Base-by-base conservation (phyloP, 2,113 vertebrate genomes). In the Eretmochelys imbricata region DNA sequence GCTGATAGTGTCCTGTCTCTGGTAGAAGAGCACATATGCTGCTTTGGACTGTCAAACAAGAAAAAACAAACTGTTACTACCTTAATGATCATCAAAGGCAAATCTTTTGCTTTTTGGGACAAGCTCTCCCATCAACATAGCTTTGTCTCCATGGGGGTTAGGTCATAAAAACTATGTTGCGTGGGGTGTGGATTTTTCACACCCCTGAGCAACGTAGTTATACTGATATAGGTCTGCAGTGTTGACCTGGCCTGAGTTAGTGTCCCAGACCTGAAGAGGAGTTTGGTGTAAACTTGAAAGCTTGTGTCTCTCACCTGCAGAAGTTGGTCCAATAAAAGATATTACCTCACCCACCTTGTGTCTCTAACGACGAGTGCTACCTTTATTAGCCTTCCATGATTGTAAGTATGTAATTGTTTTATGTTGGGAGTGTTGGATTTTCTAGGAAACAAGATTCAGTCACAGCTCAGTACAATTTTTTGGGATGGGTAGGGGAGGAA, bases 1-100 rank as follows among this genome's bases (percentile, higher is more conserved):
- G 96, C 99, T 99, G 94, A 99, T 98, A 0, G 99, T 99, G 97
- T 99, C 99, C 96, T 99, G 98, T 42, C 99, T 99, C 98, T 99
- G 99, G 98, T 99, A 99, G 98, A 99, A 99, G 79, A 99, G 98
- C 89, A 99, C 99, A 48, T 99, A 99, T 0, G 99, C 99, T 55
- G 99, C 99, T 98, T 99, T 99, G 97, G 99, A 99, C 99, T 99
- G 97, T 55, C 80, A 82, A 93, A 97, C 35, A 95, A 80, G n/a
- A 13, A 84, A 89, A 5, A 94, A 96, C 29, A 97, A 53, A 92
- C 49, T 27, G 76, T 91, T 91, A 96, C 84, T 84, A 85, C 12
- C 31, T 27, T 96, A 51, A 53, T 20, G 12, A 95, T 82, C 80
- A 22, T 93, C 88, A 92, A 79, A 89, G 19, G 76, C 29, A 90